Percentiles rank a stretch among this genome's conserved stretches.
Conservation (phyloP, 2,797 vertebrate species). For the Hylomyscus alleni region DNA sequence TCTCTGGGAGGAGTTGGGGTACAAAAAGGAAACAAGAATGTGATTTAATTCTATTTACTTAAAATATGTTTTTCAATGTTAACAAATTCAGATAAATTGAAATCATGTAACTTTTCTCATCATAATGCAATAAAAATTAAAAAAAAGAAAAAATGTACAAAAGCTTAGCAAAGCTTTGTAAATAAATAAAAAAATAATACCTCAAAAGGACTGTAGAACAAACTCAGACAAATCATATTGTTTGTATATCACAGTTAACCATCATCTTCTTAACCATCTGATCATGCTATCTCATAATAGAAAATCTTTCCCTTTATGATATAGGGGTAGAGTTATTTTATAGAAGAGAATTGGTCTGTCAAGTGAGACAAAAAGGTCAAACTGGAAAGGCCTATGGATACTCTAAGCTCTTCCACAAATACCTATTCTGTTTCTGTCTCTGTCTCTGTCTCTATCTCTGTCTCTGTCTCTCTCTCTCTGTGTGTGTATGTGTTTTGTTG, state of each 20-base stretch:
- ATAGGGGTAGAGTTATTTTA: neutral
- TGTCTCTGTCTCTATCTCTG: neutral
- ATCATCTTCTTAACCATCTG: neutral
- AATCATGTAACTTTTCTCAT: too few relatives aligned
- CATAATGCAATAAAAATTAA: too few relatives aligned
- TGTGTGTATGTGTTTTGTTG: too few relatives aligned
- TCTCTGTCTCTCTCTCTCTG: neutral
- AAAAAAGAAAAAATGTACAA: conserved; percentile 46
- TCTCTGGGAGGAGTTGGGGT: too few relatives aligned
- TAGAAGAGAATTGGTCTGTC: neutral
- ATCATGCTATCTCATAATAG: conserved; percentile 31
- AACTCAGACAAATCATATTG: conserved; percentile 46
- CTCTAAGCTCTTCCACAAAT: neutral
- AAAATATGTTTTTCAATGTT: too few relatives aligned
- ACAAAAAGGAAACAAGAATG: too few relatives aligned
- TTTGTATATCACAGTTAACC: conserved; percentile 41
- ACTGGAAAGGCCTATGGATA: neutral
- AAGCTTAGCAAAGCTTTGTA: conserved; percentile 27
- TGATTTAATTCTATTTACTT: too few relatives aligned
- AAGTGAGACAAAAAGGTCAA: conserved; percentile 49
- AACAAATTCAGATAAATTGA: too few relatives aligned
- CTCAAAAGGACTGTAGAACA: neutral
- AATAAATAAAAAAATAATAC: conserved; percentile 39
- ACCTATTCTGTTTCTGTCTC: neutral
- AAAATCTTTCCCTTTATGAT: conserved; percentile 18